These are phyloP conservation scores for Alouatta palliata DNA, from an alignment of 2,113 vertebrate genomes.

Conservation along the genomic window DNA sequence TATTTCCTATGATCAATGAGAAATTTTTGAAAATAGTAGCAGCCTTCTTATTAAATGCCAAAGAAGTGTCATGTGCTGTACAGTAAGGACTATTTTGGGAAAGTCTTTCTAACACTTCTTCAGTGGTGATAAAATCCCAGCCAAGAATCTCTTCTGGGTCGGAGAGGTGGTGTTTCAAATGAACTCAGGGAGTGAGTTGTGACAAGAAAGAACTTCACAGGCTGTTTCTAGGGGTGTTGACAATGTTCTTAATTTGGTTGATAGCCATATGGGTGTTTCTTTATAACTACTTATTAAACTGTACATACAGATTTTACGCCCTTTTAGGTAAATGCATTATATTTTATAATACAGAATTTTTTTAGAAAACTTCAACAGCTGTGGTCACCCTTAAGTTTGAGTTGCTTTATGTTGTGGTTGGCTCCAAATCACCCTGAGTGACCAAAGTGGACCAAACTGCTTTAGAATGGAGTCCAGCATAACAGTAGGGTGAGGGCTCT, in stretches of 20 bases:
- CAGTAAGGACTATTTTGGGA: conserved; percentile 59
- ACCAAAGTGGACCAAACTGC: not conserved
- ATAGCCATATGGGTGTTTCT: not conserved
- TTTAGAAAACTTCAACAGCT: not conserved
- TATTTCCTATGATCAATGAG: conserved; percentile 55
- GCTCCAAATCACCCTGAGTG: not conserved
- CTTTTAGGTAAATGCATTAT: not conserved
- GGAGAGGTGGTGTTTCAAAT: not conserved
- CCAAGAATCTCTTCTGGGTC: not conserved
- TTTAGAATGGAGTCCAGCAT: not conserved
- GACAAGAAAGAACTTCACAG: not conserved
- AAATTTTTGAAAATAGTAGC: conserved; percentile 51
- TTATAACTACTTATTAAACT: not conserved
- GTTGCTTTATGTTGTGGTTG: not conserved
- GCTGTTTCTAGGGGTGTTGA: not conserved
- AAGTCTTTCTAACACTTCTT: conserved; percentile 56
- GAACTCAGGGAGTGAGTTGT: not conserved
- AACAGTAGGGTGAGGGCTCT: not conserved
- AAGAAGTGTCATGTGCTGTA: conserved; percentile 30
- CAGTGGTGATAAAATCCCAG: conserved; percentile 54
- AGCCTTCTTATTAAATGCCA: conserved; percentile 66
- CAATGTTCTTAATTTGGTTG: not conserved
- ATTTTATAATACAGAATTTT: not conserved
- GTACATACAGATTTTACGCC: not conserved
- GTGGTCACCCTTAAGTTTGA: not conserved